Evolutionary conservation across 2,113 vertebrate genomes (phyloP), one percentile per base, ranked within the genome.

Genomic region (Colinus virginianus): DNA sequence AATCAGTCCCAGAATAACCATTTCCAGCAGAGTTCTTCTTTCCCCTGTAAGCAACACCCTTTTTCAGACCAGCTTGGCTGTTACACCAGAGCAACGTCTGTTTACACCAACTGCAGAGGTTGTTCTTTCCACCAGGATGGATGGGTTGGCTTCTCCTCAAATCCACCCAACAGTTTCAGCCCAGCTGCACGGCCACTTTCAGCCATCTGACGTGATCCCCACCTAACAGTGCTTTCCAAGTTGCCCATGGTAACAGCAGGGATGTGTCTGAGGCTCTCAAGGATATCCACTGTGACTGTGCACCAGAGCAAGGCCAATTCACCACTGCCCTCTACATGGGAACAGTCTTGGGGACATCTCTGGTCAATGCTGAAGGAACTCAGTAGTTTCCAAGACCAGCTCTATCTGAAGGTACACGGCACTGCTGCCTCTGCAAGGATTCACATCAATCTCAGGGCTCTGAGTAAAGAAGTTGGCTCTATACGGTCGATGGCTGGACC

Each of bases 1-100:
- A 95, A 95, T 95, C 82, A 87, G 81, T 86, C 87, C 77, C 88
- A 95, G 93, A 96, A 94, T 49, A 82, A 90, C 77, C 71, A 90
- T 86, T 93, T 70, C 94, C 79, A 96, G 53, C 43, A 88, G 56
- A 88, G 32, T 15, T 90, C 58, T 92, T 68, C 36, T 77, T 48
- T 80, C 61, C 70, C 72, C 58, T 72, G 3, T 32, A 79, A 70
- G 84, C 76, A 87, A 22, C 2, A 4, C 26, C 16, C 10, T 74
- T 51, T 66, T 61, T 55, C 66, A 53, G 58, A 40, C 23, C 34
- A 74, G 49, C 46, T 80, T 42, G 62, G 68, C 78, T 90, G 63
- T 62, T 77, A 48, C 36, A 38, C 55, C 72, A 45, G 40, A 64
- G 81, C 62, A 28, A 22, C 68, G 58, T 45, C 68, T 77, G 71